phyloP scores from a whole-genome alignment of 2,888 invertebrate genomes.

The Deilephila porcellus region DNA sequence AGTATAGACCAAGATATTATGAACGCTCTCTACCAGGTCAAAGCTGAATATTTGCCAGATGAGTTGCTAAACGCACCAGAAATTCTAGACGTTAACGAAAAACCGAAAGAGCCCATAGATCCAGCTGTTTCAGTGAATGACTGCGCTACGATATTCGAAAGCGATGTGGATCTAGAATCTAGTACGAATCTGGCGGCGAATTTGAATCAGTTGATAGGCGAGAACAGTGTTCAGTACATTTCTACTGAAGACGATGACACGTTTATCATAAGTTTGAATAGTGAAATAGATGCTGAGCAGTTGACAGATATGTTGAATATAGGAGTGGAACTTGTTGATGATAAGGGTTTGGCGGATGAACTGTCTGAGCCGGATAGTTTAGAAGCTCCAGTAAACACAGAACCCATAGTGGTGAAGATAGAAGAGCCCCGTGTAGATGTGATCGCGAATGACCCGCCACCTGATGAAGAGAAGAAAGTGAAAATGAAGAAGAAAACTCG shows the following conservation, averaged over 20 bases:
- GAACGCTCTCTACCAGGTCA: slow-evolving; percentile 67
- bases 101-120: slow-evolving; percentile 46
- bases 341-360: slow-evolving; percentile 28
- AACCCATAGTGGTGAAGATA: slow-evolving; percentile 51
- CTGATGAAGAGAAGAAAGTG: slow-evolving; percentile 36
- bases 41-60: slow-evolving; percentile 66
- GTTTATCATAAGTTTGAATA: slow-evolving; percentile 77
- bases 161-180: slow-evolving; percentile 77
- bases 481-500: slow-evolving; percentile 54
- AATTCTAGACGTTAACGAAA: slow-evolving; percentile 45
- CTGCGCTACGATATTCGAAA: slow-evolving; percentile 79
- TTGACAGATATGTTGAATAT: slow-evolving; percentile 78
- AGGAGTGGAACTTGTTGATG: slow-evolving; percentile 55
- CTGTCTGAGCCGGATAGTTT: slow-evolving; percentile 33
- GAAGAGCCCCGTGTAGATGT: slow-evolving; percentile 34
- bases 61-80: slow-evolving; percentile 65
- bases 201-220: slow-evolving; percentile 77
- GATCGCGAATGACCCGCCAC: slow-evolving; percentile 26
- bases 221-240: slow-evolving; percentile 77
- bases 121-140: slow-evolving; percentile 67
- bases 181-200: slow-evolving; percentile 77
- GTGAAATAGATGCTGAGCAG: slow-evolving; percentile 77
- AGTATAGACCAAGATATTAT: slow-evolving; percentile 74
- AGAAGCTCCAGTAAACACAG: slow-evolving; percentile 33
- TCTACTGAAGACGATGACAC: slow-evolving; percentile 80